A percentile compares a stretch with the other conserved stretches of the same genome.
Evolutionary conservation across 1,140 invertebrate species (phyloP).

Genomic region (Lanistes nyassanus): DNA sequence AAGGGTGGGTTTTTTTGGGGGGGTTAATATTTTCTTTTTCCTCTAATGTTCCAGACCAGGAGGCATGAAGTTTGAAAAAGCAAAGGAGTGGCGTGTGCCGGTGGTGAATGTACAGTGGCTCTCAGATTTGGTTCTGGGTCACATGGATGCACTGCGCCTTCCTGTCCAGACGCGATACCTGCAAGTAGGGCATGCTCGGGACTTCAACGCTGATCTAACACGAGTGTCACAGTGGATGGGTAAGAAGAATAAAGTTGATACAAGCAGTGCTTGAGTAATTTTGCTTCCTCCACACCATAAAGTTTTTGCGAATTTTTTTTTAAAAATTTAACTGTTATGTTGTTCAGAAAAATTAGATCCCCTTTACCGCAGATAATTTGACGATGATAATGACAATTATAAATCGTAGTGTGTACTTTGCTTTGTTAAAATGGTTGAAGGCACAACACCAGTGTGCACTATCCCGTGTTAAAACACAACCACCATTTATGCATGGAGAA

Average conservation of each 20-base stretch:
- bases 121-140: constrained; percentile 91
- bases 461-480: too few species aligned
- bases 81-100: constrained; percentile 85
- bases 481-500: too few species aligned
- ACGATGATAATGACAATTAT: too few species aligned
- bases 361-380: too few species aligned
- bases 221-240: constrained; percentile 90
- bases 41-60: constrained; percentile 76
- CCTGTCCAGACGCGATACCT: constrained; percentile 88
- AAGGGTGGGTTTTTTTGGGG: background rate
- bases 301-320: background rate
- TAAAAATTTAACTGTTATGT: too few species aligned
- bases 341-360: too few species aligned
- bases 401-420: too few species aligned
- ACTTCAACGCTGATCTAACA: constrained; percentile 87
- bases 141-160: constrained; percentile 79
- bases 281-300: background rate
- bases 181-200: constrained; percentile 81
- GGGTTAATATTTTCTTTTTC: background rate
- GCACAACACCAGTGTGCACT: too few species aligned
- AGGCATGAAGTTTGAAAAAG: constrained; percentile 87
- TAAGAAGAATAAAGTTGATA: constrained; percentile 67
- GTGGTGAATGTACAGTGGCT: constrained; percentile 94
- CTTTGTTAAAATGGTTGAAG: too few species aligned
- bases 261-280: background rate